Conservation (phyloP, 2,797 vertebrate genomes). For the Phrynocephalus guinanensis region DNA sequence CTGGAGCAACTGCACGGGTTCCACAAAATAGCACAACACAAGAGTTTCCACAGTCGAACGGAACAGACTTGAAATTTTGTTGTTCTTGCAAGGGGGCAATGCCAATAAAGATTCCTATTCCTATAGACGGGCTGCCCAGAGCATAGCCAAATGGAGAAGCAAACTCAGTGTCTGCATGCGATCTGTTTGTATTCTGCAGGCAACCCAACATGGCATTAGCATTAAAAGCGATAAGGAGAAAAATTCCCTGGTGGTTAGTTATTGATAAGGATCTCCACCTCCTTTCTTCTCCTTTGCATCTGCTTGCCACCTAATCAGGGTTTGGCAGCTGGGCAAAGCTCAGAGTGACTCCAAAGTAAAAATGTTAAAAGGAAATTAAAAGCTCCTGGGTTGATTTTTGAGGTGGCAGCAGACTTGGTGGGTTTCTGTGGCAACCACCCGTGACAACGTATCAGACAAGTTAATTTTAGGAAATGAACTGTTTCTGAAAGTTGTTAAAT, state of each 20-base stretch:
- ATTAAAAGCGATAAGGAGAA: background rate
- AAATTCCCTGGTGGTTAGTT: background rate
- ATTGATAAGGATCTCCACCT: background rate
- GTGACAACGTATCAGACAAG: constrained; percentile 70
- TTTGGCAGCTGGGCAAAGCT: constrained; percentile 9
- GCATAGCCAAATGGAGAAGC: background rate
- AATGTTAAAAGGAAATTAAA: constrained; percentile 4
- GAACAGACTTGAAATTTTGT: background rate
- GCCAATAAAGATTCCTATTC: no score
- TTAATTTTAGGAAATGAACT: constrained; percentile 72
- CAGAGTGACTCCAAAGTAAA: background rate
- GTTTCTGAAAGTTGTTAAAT: constrained; percentile 50
- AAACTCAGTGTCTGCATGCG: background rate
- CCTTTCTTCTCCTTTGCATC: background rate
- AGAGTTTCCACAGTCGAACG: background rate
- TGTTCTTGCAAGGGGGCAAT: no score
- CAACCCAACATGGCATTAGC: background rate
- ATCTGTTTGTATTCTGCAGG: background rate
- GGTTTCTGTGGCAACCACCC: constrained; percentile 66
- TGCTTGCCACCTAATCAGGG: background rate
- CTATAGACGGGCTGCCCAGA: background rate
- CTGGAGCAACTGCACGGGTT: background rate
- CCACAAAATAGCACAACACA: background rate
- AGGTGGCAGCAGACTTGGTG: constrained; percentile 2
- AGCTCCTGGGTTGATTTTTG: constrained; percentile 41